Conservation (phyloP, 1,140 invertebrate genomes). For the Eriosoma lanigerum region DNA sequence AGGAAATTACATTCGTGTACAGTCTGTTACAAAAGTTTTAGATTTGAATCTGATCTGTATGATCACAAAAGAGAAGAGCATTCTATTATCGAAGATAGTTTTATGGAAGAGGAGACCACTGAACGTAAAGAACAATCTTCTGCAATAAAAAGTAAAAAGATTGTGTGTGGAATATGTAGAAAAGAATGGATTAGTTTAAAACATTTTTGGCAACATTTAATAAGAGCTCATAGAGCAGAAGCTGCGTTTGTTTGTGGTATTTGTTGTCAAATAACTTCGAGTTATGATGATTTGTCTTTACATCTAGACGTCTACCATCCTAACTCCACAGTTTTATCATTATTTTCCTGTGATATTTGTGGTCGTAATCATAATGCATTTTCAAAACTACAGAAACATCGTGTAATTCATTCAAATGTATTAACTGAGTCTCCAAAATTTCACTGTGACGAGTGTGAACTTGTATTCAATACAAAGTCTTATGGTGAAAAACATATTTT, state of each 20-base stretch:
- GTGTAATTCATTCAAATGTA: conserved; percentile 63
- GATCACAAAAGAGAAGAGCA: conserved; percentile 59
- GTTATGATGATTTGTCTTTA: conserved; percentile 61
- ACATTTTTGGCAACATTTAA: conserved; percentile 67
- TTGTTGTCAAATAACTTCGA: conserved; percentile 63
- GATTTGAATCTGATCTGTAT: conserved; percentile 60
- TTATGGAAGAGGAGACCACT: conserved; percentile 37
- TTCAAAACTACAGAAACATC: conserved; percentile 64
- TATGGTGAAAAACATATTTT: conserved; percentile 49
- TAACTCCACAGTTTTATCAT: conserved; percentile 59
- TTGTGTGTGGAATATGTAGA: conserved; percentile 63
- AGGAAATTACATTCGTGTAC: conserved; percentile 47
- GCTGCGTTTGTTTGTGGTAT: conserved; percentile 66
- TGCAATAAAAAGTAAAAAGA: conserved; percentile 20
- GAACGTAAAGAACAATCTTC: conserved; percentile 9
- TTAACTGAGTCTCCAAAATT: background rate
- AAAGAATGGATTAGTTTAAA: conserved; percentile 67
- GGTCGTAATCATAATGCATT: conserved; percentile 66
- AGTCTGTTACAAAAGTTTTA: conserved; percentile 38
- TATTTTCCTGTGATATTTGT: conserved; percentile 66
- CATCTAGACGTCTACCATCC: conserved; percentile 63
- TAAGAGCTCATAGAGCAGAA: conserved; percentile 64
- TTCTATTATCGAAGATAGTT: conserved; percentile 40
- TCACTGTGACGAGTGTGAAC: conserved; percentile 47
- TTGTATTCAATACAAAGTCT: conserved; percentile 35